A percentile compares a stretch with the other conserved stretches of the same genome.
Conservation (phyloP, 2,797 vertebrate species). For the Peromyscus attwateri region DNA sequence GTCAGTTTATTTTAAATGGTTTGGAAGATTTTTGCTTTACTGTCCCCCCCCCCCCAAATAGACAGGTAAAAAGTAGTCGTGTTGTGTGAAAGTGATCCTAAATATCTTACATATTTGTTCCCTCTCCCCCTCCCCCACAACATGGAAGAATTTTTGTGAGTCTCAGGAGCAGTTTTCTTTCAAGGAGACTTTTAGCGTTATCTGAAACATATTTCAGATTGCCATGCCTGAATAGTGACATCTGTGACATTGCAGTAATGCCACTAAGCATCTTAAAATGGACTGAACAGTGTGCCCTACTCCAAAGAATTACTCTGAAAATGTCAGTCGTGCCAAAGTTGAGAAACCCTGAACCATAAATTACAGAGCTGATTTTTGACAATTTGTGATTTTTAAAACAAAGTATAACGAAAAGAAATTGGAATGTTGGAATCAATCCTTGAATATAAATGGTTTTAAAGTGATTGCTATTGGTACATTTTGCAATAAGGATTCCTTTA, state of each 20-base stretch:
- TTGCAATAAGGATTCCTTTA: constrained; percentile 19
- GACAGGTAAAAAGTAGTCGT: constrained; percentile 57
- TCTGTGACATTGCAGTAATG: background rate
- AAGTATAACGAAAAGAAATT: constrained; percentile 52
- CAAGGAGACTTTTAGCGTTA: background rate
- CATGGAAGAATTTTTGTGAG: background rate
- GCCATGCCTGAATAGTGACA: background rate
- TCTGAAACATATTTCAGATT: constrained; percentile 40
- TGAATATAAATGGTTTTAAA: constrained; percentile 10
- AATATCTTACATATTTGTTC: background rate
- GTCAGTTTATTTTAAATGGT: constrained; percentile 35
- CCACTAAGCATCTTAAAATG: background rate
- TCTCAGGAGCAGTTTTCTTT: constrained; percentile 59
- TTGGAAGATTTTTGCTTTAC: background rate
- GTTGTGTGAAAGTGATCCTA: constrained; percentile 25
- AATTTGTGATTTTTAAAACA: background rate
- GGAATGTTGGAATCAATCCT: constrained; percentile 27
- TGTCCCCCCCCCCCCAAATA: constrained; percentile 13
- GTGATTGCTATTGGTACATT: constrained; percentile 30
- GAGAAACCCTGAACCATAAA: constrained; percentile 57
- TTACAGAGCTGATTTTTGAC: constrained; percentile 50
- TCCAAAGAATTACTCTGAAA: background rate
- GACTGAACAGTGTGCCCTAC: background rate
- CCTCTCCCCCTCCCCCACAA: background rate
- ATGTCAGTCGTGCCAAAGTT: constrained; percentile 3